A percentile compares a stretch with the other conserved stretches of the same genome.
Conservation (phyloP, 2,888 invertebrate species). For the Mactromeris polynyma region DNA sequence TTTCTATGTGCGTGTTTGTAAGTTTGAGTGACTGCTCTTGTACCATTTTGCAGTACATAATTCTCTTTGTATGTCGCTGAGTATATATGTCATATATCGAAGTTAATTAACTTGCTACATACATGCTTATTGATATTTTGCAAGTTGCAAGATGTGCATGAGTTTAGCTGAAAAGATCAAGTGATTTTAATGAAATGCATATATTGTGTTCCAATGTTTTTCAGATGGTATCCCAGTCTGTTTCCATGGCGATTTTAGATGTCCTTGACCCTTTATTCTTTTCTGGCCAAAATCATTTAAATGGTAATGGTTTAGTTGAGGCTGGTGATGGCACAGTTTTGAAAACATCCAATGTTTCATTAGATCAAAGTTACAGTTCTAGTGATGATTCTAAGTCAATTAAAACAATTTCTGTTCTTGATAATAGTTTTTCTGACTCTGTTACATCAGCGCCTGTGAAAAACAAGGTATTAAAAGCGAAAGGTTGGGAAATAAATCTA, state of each 20-base stretch:
- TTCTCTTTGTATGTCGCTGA: too few species aligned
- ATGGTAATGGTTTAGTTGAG: conserved; percentile 39
- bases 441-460: conserved; percentile 33
- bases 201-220: conserved; percentile 21
- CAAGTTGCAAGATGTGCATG: neutral
- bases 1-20: too few species aligned
- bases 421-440: conserved; percentile 45
- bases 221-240: conserved; percentile 35
- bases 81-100: too few species aligned
- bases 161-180: neutral
- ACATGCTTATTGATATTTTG: conserved; percentile 1
- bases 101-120: neutral
- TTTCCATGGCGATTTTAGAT: conserved; percentile 40
- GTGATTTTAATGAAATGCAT: neutral
- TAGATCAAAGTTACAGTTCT: conserved; percentile 47
- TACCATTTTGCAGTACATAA: too few species aligned
- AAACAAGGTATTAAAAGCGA: conserved; percentile 43
- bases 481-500: conserved; percentile 63
- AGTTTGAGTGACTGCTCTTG: too few species aligned
- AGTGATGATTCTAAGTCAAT: conserved; percentile 40
- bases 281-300: conserved; percentile 27
- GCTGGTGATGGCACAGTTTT: conserved; percentile 28
- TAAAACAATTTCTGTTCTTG: conserved; percentile 23
- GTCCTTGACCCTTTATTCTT: conserved; percentile 40
- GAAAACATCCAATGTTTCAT: conserved; percentile 25